Conservation (phyloP, 2,113 vertebrate species). For the Cyphomyrus plagiostoma region DNA sequence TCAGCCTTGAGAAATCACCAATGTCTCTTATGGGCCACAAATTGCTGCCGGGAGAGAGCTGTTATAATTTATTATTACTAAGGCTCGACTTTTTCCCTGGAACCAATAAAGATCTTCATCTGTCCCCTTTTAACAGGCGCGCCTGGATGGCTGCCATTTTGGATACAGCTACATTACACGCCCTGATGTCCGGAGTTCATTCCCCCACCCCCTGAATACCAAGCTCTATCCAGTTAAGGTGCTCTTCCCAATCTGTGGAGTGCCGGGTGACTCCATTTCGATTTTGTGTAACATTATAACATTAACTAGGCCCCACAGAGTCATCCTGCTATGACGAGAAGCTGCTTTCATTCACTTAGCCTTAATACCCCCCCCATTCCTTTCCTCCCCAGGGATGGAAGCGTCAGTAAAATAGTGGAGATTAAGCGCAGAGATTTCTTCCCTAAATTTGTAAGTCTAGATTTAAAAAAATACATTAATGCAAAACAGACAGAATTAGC, state of each 20-base stretch:
- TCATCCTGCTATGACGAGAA: neutral
- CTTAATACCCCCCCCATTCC: neutral
- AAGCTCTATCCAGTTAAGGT: neutral
- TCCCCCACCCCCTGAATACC: neutral
- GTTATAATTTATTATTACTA: neutral
- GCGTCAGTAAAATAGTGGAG: neutral
- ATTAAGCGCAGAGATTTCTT: neutral
- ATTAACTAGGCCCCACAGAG: neutral
- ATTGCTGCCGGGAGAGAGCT: neutral
- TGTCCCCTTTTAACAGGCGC: neutral
- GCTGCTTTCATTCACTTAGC: neutral
- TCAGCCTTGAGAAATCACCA: neutral
- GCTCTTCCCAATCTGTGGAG: neutral
- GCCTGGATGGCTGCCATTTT: neutral
- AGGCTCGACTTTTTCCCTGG: neutral
- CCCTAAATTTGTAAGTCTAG: neutral
- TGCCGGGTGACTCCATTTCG: neutral
- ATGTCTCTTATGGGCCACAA: neutral
- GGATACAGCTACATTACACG: neutral
- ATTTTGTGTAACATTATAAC: neutral
- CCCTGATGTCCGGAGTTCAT: neutral
- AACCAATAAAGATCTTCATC: neutral
- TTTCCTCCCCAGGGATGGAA: neutral
- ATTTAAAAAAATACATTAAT: slow-evolving; percentile 9
- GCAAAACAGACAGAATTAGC: neutral